Percentiles rank a stretch among this genome's conserved stretches.
phyloP scores from a whole-genome alignment of 2,113 vertebrate genomes.

The Cebus imitator region DNA sequence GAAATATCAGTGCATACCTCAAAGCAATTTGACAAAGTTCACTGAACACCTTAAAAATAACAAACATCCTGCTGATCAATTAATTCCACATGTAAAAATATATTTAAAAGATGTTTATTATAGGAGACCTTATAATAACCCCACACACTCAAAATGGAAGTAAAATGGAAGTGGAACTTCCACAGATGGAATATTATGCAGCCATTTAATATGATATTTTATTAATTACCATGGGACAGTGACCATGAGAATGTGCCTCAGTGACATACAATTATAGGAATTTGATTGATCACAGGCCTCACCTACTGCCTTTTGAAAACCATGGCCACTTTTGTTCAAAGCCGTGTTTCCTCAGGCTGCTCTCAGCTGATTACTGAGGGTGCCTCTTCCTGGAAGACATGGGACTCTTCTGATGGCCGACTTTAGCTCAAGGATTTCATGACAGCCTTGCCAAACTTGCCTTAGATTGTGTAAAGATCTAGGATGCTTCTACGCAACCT shows the following conservation, averaged over 20 bases:
- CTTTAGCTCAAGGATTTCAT: not conserved
- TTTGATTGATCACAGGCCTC: not conserved
- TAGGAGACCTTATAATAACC: not conserved
- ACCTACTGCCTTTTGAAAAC: not conserved
- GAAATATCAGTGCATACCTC: not conserved
- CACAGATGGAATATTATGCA: not conserved
- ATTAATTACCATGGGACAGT: not conserved
- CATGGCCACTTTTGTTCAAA: not conserved
- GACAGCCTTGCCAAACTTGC: not conserved
- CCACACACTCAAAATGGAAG: not conserved
- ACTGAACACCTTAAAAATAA: not conserved
- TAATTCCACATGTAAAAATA: not conserved
- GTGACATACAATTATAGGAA: not conserved
- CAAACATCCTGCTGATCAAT: not conserved
- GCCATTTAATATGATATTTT: not conserved
- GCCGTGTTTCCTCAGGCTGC: not conserved
- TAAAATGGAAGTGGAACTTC: not conserved
- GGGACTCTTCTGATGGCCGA: not conserved
- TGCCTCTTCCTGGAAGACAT: not conserved
- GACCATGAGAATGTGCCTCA: not conserved
- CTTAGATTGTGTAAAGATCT: not conserved
- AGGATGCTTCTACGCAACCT: not conserved
- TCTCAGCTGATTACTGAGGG: not conserved
- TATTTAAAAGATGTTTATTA: not conserved
- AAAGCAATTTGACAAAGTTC: not conserved